phyloP scores from a whole-genome alignment of 2,888 invertebrate genomes.

The Hypena proboscidalis region DNA sequence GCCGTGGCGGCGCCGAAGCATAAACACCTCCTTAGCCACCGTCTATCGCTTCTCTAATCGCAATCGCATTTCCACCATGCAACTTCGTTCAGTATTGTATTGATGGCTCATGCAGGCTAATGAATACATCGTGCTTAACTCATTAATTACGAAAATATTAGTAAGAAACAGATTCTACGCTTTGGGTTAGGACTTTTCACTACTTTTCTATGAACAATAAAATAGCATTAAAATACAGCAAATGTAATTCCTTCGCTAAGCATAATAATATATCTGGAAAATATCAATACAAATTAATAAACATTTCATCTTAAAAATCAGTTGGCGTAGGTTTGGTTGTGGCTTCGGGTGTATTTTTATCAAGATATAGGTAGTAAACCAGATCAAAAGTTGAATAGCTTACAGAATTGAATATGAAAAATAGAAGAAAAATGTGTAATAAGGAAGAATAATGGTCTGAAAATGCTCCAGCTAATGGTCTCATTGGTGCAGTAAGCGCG shows the following conservation, averaged over 20 bases:
- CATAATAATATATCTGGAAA: too few relatives aligned
- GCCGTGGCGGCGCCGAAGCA: constrained; percentile 51
- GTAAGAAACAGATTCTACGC: too few relatives aligned
- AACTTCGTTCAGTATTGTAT: constrained; percentile 11
- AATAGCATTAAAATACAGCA: too few relatives aligned
- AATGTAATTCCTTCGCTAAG: too few relatives aligned
- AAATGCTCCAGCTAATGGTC: constrained; percentile 59
- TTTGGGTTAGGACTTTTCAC: too few relatives aligned
- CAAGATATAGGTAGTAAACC: too few relatives aligned
- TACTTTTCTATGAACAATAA: too few relatives aligned
- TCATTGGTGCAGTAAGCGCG: constrained; percentile 62
- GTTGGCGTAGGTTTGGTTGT: too few relatives aligned
- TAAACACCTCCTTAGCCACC: constrained; percentile 71
- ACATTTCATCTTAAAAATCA: too few relatives aligned
- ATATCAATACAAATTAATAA: too few relatives aligned
- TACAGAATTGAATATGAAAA: constrained; percentile 8
- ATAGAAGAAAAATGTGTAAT: constrained; percentile 12
- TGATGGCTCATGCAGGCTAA: constrained; percentile 12
- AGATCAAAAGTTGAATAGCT: constrained; percentile 21
- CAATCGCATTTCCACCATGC: constrained; percentile 30
- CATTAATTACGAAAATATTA: constrained; percentile 23
- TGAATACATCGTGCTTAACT: constrained; percentile 26
- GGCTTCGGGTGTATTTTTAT: too few relatives aligned
- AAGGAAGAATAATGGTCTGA: constrained; percentile 47
- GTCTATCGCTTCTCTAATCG: constrained; percentile 60